Evolutionary conservation across 1,140 invertebrate species (phyloP).

Genomic region (Lepidotrigona ventralis): DNA sequence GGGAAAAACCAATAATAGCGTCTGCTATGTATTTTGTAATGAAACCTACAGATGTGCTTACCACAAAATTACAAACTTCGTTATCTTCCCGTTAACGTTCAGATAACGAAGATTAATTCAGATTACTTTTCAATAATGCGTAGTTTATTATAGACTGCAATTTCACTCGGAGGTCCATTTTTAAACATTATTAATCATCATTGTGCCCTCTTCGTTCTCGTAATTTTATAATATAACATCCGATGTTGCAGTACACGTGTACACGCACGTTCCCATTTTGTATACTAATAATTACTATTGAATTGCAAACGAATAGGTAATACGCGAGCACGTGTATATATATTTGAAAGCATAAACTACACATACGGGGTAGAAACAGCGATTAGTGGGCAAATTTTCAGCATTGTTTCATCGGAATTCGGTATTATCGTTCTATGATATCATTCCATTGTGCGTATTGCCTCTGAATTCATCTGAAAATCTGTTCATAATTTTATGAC

Average conservation of each 20-base stretch:
- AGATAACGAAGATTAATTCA: not conserved
- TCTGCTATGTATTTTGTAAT: too few relatives aligned
- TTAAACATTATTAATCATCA: not conserved
- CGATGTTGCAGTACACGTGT: not conserved
- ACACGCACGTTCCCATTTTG: not conserved
- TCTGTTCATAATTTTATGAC: slow-evolving; percentile 1
- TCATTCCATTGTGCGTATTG: not conserved
- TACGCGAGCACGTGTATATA: not conserved
- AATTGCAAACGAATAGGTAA: not conserved
- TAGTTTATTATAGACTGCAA: not conserved
- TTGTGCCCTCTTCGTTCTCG: not conserved
- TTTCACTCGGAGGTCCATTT: not conserved
- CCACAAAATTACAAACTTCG: not conserved
- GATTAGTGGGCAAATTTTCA: slow-evolving; percentile 56
- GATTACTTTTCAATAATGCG: not conserved
- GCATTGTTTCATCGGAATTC: slow-evolving; percentile 27
- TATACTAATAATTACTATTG: not conserved
- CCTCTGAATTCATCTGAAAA: not conserved
- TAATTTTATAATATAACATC: not conserved
- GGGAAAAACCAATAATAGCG: too few relatives aligned
- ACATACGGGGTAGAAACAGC: slow-evolving; percentile 53
- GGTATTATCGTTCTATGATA: not conserved
- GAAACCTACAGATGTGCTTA: not conserved
- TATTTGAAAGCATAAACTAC: not conserved
- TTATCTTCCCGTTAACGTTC: not conserved